Base-by-base conservation (phyloP, 2,797 vertebrate genomes). In the Lutjanus campechanus region DNA sequence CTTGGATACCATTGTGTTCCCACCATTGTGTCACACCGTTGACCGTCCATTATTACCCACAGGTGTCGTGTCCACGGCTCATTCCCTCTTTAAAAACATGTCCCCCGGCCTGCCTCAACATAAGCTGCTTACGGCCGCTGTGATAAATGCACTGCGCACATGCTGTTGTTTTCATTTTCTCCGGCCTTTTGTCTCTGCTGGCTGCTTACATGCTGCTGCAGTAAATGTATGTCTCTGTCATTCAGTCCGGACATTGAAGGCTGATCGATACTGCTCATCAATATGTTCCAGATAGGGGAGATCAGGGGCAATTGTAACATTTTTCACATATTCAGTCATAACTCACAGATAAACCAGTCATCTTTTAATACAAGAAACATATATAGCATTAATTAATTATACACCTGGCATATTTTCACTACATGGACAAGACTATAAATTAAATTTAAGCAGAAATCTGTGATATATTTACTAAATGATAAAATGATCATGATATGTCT, bases 251-350 rank as follows among this genome's bases (percentile, higher is more conserved):
- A 79, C 69, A 68, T 67, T 56, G 75, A 73, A 60, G 36, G 25
- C 63, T 54, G 77, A 85, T 91, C 89, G 56, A 84, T 90, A 8
- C 16, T 53, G 58, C 22, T n/a, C n/a, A 76, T 91, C 63, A 70
- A 90, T 82, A 77, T 77, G 83, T 75, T 79, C 69, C 67, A 36
- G 5, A 2, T 36, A 36, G 29, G 29, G 29, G 29, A 36, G 29
- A 36, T 36, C 29, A 36, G 29, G 29, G 5, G 29, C 29, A 36
- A 36, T 36, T 36, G 29, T 36, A 36, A 36, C 29, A 36, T 36
- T 36, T 36, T 36, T 36, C 29, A 36, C 29, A 36, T 36, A 3
- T 36, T 36, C 29, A 36, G 4, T 36, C 29, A 36, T 36, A 36
- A 36, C 29, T 36, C 29, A 36, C 29, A 36, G 29, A 36, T 36